Percentiles rank a stretch among this genome's conserved stretches.
These are phyloP conservation scores for Onthophagus sagittarius DNA, from an alignment of 2,888 invertebrate species.

Conservation along the genomic window DNA sequence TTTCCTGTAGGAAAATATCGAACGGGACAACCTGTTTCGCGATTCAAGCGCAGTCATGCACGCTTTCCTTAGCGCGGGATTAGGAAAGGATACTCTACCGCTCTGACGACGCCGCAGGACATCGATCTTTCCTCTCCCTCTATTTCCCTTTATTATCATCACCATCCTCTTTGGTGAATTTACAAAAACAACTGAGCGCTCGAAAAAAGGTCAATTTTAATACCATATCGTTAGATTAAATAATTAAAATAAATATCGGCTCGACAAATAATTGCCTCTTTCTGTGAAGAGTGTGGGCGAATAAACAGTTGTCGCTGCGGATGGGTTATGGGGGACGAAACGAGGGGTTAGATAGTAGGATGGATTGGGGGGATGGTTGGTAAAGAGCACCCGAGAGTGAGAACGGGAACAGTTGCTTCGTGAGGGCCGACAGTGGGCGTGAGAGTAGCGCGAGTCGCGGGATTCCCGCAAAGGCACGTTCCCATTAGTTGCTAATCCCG, in stretches of 20 bases:
- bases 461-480: slow-evolving; percentile 46
- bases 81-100: background rate
- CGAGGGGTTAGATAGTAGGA: background rate
- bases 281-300: background rate
- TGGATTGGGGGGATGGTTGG: background rate
- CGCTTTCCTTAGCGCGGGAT: background rate
- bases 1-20: slow-evolving; percentile 37
- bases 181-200: background rate
- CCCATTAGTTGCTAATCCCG: slow-evolving; percentile 45
- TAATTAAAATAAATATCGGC: background rate
- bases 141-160: background rate
- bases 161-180: background rate
- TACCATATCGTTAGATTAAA: too few species aligned
- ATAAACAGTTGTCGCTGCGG: background rate
- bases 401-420: slow-evolving; percentile 40
- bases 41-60: background rate
- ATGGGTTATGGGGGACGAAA: background rate
- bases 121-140: background rate
- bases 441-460: slow-evolving; percentile 41
- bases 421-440: slow-evolving; percentile 34
- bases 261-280: background rate
- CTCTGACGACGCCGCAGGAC: background rate
- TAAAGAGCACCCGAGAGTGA: slow-evolving; percentile 26
- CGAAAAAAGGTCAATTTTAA: too few species aligned
- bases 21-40: slow-evolving; percentile 29